phyloP scores from a whole-genome alignment of 2,797 vertebrate species.

The Malurus leucopterus region DNA sequence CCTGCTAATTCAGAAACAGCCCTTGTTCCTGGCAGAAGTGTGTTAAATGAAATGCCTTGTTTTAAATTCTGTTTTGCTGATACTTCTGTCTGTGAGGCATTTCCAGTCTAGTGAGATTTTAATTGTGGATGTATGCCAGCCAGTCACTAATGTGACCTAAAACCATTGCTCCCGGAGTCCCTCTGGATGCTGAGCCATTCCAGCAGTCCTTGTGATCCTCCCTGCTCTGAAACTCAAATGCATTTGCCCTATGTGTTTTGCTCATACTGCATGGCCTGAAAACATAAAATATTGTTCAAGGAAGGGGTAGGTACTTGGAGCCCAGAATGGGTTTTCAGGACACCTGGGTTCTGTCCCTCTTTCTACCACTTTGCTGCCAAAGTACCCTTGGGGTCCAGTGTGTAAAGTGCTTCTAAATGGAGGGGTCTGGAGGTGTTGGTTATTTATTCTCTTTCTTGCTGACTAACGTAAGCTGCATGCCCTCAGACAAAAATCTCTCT shows the following conservation, averaged over 20 bases:
- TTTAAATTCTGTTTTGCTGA: conserved; percentile 49
- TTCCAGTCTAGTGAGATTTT: conserved; percentile 65
- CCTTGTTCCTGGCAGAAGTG: conserved; percentile 2
- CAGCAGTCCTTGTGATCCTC: neutral
- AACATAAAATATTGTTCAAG: neutral
- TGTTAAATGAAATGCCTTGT: conserved; percentile 33
- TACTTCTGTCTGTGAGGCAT: conserved; percentile 60
- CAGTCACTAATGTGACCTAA: conserved; percentile 6
- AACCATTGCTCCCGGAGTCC: neutral
- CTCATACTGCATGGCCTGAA: neutral
- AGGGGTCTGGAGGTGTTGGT: neutral
- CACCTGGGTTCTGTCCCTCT: neutral
- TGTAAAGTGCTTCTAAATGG: neutral
- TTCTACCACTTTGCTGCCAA: neutral
- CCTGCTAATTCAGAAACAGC: conserved; percentile 9
- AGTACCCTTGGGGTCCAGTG: neutral
- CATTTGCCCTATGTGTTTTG: neutral
- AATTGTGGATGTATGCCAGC: conserved; percentile 54
- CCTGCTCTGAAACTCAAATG: neutral
- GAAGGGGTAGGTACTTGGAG: neutral
- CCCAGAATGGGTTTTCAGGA: neutral
- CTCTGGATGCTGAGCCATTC: neutral
- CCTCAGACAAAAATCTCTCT: neutral
- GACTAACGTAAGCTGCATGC: neutral
- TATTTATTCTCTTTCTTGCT: neutral